These are phyloP conservation scores for Gymnodraco acuticeps DNA, from an alignment of 2,797 vertebrate genomes.

Conservation along the genomic window DNA sequence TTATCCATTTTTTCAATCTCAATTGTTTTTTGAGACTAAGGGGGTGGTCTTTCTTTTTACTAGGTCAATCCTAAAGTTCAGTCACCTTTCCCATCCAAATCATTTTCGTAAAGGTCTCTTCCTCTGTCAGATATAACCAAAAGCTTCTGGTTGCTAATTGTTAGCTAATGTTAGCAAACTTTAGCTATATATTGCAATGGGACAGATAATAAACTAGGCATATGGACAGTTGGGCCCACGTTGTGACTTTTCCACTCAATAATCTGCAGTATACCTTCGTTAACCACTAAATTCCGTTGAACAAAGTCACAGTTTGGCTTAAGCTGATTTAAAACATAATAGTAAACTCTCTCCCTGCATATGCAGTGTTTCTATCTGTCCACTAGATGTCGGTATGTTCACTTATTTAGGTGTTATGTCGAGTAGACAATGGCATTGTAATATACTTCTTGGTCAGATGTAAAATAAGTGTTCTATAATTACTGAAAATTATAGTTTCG, in stretches of 20 bases:
- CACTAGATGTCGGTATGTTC: slow-evolving; percentile 56
- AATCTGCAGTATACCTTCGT: no score
- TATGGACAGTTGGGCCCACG: background rate
- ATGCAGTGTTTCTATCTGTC: background rate
- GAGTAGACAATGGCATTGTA: background rate
- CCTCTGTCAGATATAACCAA: background rate
- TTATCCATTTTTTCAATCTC: background rate
- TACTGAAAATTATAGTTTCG: background rate
- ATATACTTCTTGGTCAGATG: background rate
- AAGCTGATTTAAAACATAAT: background rate
- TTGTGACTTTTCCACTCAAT: background rate
- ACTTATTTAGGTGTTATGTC: slow-evolving; percentile 8
- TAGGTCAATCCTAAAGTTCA: background rate
- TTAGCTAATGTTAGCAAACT: no score
- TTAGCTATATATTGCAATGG: background rate
- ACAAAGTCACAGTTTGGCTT: background rate
- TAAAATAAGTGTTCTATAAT: background rate
- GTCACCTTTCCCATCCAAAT: background rate
- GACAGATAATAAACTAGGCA: background rate
- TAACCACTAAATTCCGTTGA: background rate
- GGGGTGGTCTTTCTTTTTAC: background rate
- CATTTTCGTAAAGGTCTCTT: background rate
- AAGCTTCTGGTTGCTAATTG: background rate
- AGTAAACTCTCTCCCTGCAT: background rate
- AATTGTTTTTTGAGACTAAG: background rate